Conservation (phyloP, 2,797 vertebrate genomes). For the Cetoscarus ocellatus region DNA sequence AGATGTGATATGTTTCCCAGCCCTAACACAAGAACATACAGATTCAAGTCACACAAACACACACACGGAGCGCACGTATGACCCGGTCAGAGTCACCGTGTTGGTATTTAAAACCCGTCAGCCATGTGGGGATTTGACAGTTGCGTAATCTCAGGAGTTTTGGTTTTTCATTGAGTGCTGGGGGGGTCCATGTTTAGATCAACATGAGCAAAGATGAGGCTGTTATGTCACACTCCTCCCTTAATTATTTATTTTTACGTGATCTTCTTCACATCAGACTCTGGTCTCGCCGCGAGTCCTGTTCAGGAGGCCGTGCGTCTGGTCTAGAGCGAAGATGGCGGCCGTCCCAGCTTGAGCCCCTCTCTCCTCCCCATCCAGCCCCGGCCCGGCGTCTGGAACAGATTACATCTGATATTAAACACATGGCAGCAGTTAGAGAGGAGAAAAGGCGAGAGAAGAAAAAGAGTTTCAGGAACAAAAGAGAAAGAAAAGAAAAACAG, state of each 20-base stretch:
- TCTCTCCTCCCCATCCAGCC: conserved; percentile 70
- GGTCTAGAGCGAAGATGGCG: conserved; percentile 70
- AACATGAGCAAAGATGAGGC: not conserved
- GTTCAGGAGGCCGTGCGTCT: conserved; percentile 72
- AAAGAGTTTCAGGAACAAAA: conserved; percentile 51
- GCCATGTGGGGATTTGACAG: conserved; percentile 61
- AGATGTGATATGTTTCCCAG: no score
- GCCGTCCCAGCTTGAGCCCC: conserved; percentile 72
- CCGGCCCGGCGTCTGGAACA: conserved; percentile 82
- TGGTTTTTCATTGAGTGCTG: conserved; percentile 4
- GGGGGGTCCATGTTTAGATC: not conserved
- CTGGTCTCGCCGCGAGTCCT: conserved; percentile 27
- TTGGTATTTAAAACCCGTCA: conserved; percentile 74
- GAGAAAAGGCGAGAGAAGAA: conserved; percentile 74
- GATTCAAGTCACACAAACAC: conserved; percentile 28
- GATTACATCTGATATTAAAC: conserved; percentile 90
- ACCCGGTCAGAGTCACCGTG: conserved; percentile 57
- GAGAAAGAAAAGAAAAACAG: conserved; percentile 71
- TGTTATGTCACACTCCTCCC: not conserved
- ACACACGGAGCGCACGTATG: conserved; percentile 42
- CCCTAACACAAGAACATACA: conserved; percentile 37
- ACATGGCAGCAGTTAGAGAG: conserved; percentile 87
- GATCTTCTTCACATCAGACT: conserved; percentile 5
- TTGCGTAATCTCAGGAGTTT: conserved; percentile 33
- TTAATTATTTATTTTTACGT: not conserved